Evolutionary conservation across 64 coral and sea anemone species (phyloP).

Genomic region (Pocillopora damicornis): DNA sequence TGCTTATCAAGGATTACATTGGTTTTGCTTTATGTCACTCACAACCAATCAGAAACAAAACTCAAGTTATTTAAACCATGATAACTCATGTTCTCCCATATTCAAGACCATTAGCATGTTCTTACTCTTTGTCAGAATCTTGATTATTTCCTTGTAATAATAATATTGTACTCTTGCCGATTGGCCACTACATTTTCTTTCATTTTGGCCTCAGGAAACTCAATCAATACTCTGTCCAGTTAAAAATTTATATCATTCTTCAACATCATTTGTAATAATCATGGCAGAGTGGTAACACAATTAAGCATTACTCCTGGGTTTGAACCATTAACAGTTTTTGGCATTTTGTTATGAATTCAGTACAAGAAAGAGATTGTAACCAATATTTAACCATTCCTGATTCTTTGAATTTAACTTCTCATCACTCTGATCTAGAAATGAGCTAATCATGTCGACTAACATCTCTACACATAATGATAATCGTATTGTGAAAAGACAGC

Average conservation of each 20-base stretch:
- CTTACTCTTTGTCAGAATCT: too few relatives aligned
- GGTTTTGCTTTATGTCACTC: neutral
- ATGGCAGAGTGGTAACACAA: too few relatives aligned
- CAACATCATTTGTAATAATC: too few relatives aligned
- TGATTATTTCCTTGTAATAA: neutral
- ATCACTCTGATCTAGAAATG: neutral
- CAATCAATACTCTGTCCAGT: neutral
- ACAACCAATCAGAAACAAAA: neutral
- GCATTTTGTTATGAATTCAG: neutral
- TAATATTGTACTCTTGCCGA: neutral
- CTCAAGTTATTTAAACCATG: neutral
- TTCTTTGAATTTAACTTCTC: neutral
- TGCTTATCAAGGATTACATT: neutral
- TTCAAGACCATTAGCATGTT: neutral
- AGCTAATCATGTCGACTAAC: slow-evolving; percentile 33
- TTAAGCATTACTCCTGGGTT: too few relatives aligned
- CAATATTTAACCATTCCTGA: neutral
- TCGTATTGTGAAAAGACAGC: neutral
- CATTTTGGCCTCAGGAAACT: neutral
- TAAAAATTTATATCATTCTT: too few relatives aligned
- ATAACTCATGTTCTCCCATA: neutral
- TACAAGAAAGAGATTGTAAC: neutral
- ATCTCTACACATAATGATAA: neutral
- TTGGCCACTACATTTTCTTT: neutral
- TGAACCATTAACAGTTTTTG: neutral